A percentile compares a stretch with the other conserved stretches of the same genome.
Conservation (phyloP, 2,113 vertebrate species). For the Pleuronectes platessa region DNA sequence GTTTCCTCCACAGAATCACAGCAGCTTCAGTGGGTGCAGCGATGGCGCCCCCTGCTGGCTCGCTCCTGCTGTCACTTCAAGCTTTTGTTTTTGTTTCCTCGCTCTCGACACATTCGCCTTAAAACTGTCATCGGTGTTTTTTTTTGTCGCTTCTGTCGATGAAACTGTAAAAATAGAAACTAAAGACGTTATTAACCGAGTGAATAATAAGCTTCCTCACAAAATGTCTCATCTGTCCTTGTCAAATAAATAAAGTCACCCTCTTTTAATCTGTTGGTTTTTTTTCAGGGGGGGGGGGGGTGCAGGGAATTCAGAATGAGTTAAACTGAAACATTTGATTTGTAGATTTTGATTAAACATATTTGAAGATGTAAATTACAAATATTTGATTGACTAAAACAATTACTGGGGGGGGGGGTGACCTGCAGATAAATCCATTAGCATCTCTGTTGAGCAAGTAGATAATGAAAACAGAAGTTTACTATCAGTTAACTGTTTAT, state of each 20-base stretch:
- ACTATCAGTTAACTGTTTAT: too few species aligned
- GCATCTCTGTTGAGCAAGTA: too few species aligned
- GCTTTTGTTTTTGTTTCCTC: not conserved
- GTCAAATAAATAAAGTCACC: constrained; percentile 36
- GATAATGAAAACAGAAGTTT: too few species aligned
- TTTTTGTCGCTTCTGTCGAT: not conserved
- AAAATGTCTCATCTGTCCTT: not conserved
- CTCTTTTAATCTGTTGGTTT: constrained; percentile 23
- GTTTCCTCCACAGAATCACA: not conserved
- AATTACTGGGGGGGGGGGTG: too few species aligned
- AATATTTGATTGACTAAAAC: too few species aligned
- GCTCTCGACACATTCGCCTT: not conserved
- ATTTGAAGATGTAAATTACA: too few species aligned
- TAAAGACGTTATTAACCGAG: not conserved
- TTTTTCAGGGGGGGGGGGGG: not conserved
- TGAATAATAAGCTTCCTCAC: too few species aligned
- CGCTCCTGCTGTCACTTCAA: not conserved
- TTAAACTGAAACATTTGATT: too few species aligned
- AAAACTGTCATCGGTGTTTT: not conserved
- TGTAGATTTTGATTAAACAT: too few species aligned
- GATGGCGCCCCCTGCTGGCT: not conserved
- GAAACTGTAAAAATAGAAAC: not conserved
- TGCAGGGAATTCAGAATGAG: not conserved
- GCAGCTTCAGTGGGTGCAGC: not conserved
- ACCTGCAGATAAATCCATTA: too few species aligned